phyloP scores from a whole-genome alignment of 1,140 invertebrate genomes.

The Drosophila bifasciata region DNA sequence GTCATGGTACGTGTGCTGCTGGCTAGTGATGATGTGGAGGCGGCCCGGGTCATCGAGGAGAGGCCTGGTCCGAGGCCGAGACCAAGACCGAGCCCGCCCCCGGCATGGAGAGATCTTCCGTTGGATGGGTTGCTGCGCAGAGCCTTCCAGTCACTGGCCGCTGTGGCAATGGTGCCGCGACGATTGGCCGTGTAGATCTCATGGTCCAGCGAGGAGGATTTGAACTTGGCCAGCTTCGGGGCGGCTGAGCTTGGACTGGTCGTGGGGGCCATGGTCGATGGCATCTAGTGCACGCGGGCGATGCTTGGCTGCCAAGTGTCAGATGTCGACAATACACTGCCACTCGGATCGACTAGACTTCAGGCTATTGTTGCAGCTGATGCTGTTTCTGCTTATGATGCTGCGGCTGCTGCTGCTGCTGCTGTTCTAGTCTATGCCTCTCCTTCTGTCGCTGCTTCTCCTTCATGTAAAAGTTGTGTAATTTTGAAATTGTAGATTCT shows the following conservation, averaged over 20 bases:
- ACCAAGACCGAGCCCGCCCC: conserved; percentile 5
- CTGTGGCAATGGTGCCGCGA: conserved; percentile 65
- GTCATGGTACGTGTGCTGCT: conserved; percentile 77
- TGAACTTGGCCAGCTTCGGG: conserved; percentile 66
- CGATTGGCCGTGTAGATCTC: conserved; percentile 76
- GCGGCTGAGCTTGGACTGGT: conserved; percentile 26
- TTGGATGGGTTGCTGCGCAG: conserved; percentile 49
- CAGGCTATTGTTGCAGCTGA: conserved; percentile 21
- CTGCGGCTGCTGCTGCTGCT: conserved; percentile 31
- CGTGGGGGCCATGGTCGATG: conserved; percentile 60
- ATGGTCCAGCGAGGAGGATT: conserved; percentile 76
- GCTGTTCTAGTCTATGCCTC: conserved; percentile 3
- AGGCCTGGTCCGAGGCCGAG: conserved; percentile 9
- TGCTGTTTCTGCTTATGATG: conserved; percentile 8
- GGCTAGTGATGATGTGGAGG: conserved; percentile 75
- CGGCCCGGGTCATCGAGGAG: conserved; percentile 65
- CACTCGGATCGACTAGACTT: no score
- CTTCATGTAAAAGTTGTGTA: conserved; percentile 69
- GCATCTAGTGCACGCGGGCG: conserved; percentile 13
- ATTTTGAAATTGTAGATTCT: conserved; percentile 55
- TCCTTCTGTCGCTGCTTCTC: conserved; percentile 11
- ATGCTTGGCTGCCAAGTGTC: conserved; percentile 54
- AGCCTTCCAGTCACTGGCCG: conserved; percentile 68
- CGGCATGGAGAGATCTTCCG: conserved; percentile 49
- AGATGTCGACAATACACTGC: conserved; percentile 24